A percentile compares a stretch with the other conserved stretches of the same genome.
phyloP scores from a whole-genome alignment of 2,797 vertebrate species.

The Syngnathus acus region DNA sequence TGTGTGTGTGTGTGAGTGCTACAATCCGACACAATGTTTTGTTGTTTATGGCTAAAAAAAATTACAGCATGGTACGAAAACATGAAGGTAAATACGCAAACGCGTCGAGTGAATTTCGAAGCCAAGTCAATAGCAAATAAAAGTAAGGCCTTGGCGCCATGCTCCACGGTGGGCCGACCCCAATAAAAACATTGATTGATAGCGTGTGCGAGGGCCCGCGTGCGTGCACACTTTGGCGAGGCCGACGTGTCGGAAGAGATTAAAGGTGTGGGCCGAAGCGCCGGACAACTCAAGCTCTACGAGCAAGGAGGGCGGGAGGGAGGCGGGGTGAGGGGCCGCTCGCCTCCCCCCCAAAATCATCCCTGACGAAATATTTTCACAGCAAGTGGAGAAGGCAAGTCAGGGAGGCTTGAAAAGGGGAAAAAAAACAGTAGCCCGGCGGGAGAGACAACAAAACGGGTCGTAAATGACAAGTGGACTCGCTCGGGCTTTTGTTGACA shows the following conservation, averaged over 20 bases:
- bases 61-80: too few relatives aligned
- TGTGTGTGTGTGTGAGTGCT: too few relatives aligned
- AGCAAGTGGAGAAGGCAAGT: conserved; percentile 57
- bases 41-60: too few relatives aligned
- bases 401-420: conserved; percentile 39
- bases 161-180: conserved; percentile 4
- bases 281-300: conserved; percentile 72
- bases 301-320: conserved; percentile 39
- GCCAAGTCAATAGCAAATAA: neutral
- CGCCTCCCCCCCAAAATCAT: conserved; percentile 66
- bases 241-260: conserved; percentile 72
- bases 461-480: conserved; percentile 21
- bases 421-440: conserved; percentile 21
- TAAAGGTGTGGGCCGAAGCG: conserved; percentile 67
- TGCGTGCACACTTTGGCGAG: conserved; percentile 27
- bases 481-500: conserved; percentile 46
- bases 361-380: conserved; percentile 64
- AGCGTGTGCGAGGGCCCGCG: conserved; percentile 40
- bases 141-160: neutral
- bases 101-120: neutral
- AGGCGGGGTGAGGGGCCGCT: conserved; percentile 8
- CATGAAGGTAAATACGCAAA: too few relatives aligned
- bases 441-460: conserved; percentile 27
- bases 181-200: conserved; percentile 57
- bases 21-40: too few relatives aligned